Base-by-base conservation (phyloP, 2,888 invertebrate genomes). In the Melinopterus prodromus region DNA sequence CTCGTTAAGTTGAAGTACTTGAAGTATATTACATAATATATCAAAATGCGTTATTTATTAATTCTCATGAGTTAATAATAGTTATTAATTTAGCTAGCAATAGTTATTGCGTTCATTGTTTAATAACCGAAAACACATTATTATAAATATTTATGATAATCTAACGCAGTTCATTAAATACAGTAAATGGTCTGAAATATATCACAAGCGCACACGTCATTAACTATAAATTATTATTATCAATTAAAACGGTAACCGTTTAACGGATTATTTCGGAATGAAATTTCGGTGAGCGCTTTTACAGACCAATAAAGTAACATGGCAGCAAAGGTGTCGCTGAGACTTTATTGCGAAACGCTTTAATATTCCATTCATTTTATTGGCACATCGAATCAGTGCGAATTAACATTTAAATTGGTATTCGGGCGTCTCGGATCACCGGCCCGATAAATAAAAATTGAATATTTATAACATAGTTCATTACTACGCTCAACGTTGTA, bases 381-480 rank as follows among this genome's bases (percentile, higher is more conserved):
- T 37, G 37, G 37, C 74, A 35, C n/a, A 6, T 35, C 15, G 7
- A 35, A 37, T 74, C 74, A 37, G 37, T 74, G 74, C 74, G 37
- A 74, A 74, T 74, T 74, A 74, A 26, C 74, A 74, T 74, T 74
- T 74, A 74, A 74, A 74, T 74, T 74, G 74, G 37, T 37, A 37
- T 74, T 14, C 36, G 35, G 37, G 35, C 35, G 12, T 1, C 53
- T 53, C 53, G 53, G 53, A 53, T 53, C 53, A 53, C n/a, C 9
- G 74, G 74, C 36, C 36, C 35, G 74, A 36, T 74, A 74, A 74
- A 74, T 37, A 74, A 74, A 74, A 74, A 74, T 74, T 74, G 74
- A 74, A 74, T 74, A 74, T 74, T 74, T 74, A 74, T 74, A 37
- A 37, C 36, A 74, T 74, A 74, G 74, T 74, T 74, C 74, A 74